phyloP scores from a whole-genome alignment of 2,797 vertebrate genomes.

The Amblyopsis hoosieri region DNA sequence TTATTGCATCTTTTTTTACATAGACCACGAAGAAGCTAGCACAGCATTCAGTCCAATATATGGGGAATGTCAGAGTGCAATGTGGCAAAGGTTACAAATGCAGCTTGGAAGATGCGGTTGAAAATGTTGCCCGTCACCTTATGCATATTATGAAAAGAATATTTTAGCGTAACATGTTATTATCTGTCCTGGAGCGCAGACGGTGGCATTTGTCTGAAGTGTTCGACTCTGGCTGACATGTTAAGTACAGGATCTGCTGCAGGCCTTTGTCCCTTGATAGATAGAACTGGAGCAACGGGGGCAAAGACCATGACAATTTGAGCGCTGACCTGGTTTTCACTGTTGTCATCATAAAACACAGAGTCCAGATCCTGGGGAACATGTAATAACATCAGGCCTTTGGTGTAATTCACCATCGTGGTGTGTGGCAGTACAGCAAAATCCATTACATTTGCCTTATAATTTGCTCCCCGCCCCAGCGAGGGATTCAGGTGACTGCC shows the following conservation, averaged over 20 bases:
- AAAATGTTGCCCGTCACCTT: constrained; percentile 2
- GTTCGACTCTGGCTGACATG: constrained; percentile 26
- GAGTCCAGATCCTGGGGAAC: constrained; percentile 65
- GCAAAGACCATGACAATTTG: constrained; percentile 67
- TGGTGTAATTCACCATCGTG: constrained; percentile 74
- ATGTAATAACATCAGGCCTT: constrained; percentile 70
- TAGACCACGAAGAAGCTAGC: constrained; percentile 26
- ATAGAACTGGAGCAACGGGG: constrained; percentile 67
- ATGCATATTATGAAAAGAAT: constrained; percentile 13
- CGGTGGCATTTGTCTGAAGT: constrained; percentile 36
- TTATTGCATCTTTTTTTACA: constrained; percentile 4
- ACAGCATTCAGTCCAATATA: constrained; percentile 21
- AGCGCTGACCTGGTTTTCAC: constrained; percentile 76
- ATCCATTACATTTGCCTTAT: constrained; percentile 76
- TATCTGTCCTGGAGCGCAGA: constrained; percentile 11
- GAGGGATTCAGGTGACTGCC: constrained; percentile 69
- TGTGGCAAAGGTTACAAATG: not conserved
- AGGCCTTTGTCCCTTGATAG: constrained; percentile 63
- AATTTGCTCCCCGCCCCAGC: constrained; percentile 61
- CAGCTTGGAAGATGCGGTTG: constrained; percentile 7
- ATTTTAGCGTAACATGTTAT: not conserved
- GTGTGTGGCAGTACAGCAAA: constrained; percentile 70
- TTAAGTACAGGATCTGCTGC: constrained; percentile 55
- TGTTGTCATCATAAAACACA: constrained; percentile 77
- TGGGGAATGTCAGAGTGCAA: constrained; percentile 1